Evolutionary conservation across 2,888 invertebrate genomes (phyloP), one percentile per base, ranked within the genome.

Genomic region (Kuschelorhynchus macadamiae): DNA sequence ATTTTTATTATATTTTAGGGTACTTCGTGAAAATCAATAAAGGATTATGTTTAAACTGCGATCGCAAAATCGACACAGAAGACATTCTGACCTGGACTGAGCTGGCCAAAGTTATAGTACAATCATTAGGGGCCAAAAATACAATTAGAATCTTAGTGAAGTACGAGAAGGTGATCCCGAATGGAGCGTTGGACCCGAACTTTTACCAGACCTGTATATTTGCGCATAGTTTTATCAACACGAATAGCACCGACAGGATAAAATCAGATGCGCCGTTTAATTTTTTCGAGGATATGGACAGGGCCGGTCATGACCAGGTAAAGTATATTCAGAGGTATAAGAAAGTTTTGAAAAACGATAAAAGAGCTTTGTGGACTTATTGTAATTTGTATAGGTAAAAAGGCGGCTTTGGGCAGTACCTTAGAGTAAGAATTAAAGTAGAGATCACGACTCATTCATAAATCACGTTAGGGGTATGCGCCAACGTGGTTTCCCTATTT

Each of bases 1-100:
- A n/a, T n/a, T n/a, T n/a, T n/a, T n/a, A n/a, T 42, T 14, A 17
- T 16, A 9, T 39, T 17, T 12, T 30, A 50, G 64, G 60, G 0
- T 64, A 64, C n/a, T 85, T 88, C 33, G 85, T 87, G 0, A 88
- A 86, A 11, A 81, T 90, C 56, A 86, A 87, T 71, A 85, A 85
- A 0, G 87, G 87, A 49, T 83, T 83, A 18, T 92, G 91, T 79
- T 79, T 91, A 41, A 88, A 88, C 79, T 92, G 91, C 76, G 86
- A 86, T 1, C 85, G 84, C 61, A 82, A 82, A 21, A 80, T 86
- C 70, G 81, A 86, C 47, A 83, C 84, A 0, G 85, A 86, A 0
- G 85, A 81, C 53, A 81, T 85, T 52, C 86, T 88, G 68, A 77
- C 88, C 21, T 92, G 91, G 91, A 88, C 86, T 42, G 85, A 86